Conservation (phyloP, 2,888 invertebrate species). For the Calephelis perditalis region DNA sequence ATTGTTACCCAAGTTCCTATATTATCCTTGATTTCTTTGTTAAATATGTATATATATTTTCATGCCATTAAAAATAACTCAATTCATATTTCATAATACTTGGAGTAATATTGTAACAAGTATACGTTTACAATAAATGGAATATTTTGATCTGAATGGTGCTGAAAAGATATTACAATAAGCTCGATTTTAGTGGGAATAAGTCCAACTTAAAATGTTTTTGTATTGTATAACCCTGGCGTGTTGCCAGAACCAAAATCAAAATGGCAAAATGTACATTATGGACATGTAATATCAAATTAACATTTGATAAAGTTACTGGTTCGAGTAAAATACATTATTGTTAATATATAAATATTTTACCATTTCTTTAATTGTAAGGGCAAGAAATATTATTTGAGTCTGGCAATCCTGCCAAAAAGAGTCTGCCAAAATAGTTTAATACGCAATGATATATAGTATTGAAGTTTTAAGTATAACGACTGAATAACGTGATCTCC, state of each 20-base stretch:
- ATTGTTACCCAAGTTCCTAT: no score
- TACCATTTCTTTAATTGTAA: no score
- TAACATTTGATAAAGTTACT: no score
- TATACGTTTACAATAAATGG: no score
- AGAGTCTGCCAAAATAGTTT: slow-evolving; percentile 6
- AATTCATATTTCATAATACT: no score
- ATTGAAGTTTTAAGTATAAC: slow-evolving; percentile 24
- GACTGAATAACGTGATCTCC: slow-evolving; percentile 70
- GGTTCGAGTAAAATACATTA: no score
- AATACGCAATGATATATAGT: slow-evolving; percentile 6
- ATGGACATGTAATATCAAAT: no score
- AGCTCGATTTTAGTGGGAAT: background rate
- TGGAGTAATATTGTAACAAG: no score
- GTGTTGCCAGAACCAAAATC: background rate
- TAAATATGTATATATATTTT: no score
- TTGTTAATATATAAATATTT: no score
- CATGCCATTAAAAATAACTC: no score
- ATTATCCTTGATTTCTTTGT: no score
- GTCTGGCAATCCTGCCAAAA: background rate
- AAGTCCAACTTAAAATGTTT: background rate
- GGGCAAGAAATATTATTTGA: background rate
- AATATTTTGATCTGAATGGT: background rate
- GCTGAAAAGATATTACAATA: background rate
- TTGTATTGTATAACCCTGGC: background rate
- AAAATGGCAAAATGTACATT: background rate